Base-by-base conservation (phyloP, 2,888 invertebrate genomes). In the Sminthurides aquaticus region DNA sequence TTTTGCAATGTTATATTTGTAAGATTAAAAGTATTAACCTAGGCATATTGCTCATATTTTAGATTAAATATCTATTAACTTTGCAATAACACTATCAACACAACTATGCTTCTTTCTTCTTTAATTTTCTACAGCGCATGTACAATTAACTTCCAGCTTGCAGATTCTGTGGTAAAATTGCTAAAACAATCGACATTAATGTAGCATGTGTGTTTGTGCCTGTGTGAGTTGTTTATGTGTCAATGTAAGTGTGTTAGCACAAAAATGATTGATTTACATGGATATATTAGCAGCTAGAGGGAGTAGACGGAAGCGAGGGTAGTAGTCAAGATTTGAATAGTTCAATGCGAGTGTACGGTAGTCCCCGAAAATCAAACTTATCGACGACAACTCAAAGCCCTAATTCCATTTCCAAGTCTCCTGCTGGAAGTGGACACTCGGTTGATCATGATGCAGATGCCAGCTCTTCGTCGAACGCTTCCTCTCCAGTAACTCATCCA, bases 401-500 rank as follows among this genome's bases (percentile, higher is more conserved):
- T 15, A 34, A 34, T 15, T 34, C 15, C 8, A 15, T 34, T 34
- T 34, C 43, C 43, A 34, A 34, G 43, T 34, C 43, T 24, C 48
- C 58, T n/a, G 18, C 20, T 24, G 26, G 60, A 3, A 29, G 55
- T 55, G 27, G 54, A 22, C 65, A 57, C 18, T 52, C 59, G 20
- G 65, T 59, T 18, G 66, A 52, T 20, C 60, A 68, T 43, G 73
- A 71, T 62, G 69, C 70, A 48, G 77, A 76, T 49, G 75, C 74
- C 18, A 76, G 76, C 65, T 79, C 79, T 62, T 81, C 81, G 43
- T 82, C 81, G 29, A 79, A 78, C 43, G 76, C 79, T 1, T 81
- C 81, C 0, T 79, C 80, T 0, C 81, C 82, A 2, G 81, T 81
- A 75, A 73, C 80, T 67, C 78, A 78, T 52, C 76, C 80, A 26